Conservation (phyloP, 2,113 vertebrate species). For the Azemiops feae region DNA sequence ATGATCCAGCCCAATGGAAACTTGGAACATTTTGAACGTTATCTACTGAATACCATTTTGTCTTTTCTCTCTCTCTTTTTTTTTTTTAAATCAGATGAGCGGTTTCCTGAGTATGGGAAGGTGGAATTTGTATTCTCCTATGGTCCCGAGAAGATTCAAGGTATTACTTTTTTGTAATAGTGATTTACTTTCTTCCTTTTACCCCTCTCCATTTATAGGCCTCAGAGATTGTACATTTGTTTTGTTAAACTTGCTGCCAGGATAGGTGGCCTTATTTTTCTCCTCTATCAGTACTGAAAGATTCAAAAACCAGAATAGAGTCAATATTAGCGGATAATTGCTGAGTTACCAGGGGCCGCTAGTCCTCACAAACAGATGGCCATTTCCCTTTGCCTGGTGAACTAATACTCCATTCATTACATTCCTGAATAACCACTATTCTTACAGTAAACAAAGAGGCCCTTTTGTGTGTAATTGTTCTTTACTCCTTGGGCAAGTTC, state of each 20-base stretch:
- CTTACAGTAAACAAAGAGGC: not conserved
- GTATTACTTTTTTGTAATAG: constrained; percentile 62
- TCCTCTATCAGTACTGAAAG: not conserved
- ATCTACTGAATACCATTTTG: not conserved
- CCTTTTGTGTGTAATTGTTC: not conserved
- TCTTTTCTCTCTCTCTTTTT: constrained; percentile 7
- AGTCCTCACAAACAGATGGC: not conserved
- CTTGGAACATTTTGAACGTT: not conserved
- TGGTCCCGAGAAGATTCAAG: constrained; percentile 96
- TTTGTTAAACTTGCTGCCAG: not conserved
- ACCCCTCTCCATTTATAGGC: not conserved
- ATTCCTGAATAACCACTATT: not conserved
- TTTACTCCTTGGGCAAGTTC: not conserved
- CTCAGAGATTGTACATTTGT: not conserved
- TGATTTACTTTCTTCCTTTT: not conserved
- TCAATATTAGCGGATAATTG: not conserved
- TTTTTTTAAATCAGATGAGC: constrained; percentile 81
- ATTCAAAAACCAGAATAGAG: not conserved
- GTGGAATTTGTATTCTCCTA: constrained; percentile 98
- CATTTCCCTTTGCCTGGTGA: not conserved
- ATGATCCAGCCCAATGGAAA: not conserved
- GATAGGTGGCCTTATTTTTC: not conserved
- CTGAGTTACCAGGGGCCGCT: not conserved
- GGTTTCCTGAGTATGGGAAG: constrained; percentile 96
- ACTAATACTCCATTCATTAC: not conserved